Conservation (phyloP, 2,888 invertebrate genomes). For the Sesia apiformis region DNA sequence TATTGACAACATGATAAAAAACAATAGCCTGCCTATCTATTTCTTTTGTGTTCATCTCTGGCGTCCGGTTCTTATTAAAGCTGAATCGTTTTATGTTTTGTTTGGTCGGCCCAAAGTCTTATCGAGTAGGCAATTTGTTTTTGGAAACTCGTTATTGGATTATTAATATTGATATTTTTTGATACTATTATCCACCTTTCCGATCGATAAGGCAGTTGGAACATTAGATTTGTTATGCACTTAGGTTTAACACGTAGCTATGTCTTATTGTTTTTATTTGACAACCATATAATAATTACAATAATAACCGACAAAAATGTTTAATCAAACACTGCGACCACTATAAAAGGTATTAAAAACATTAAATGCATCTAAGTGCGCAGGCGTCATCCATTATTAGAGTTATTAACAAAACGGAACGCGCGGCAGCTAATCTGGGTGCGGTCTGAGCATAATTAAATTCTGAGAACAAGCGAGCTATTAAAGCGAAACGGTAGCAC, state of each 20-base stretch:
- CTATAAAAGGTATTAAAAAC: constrained; percentile 9
- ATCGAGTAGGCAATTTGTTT: constrained; percentile 72
- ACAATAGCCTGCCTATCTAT: constrained; percentile 68
- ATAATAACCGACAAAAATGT: too few relatives aligned
- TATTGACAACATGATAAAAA: constrained; percentile 75
- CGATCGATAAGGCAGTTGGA: neutral
- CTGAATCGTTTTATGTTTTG: constrained; percentile 58
- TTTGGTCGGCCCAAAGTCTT: constrained; percentile 48
- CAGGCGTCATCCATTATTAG: constrained; percentile 64
- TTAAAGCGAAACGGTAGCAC: constrained; percentile 72
- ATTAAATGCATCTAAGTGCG: constrained; percentile 34
- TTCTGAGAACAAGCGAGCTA: constrained; percentile 71
- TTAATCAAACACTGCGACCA: too few relatives aligned
- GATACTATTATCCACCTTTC: neutral
- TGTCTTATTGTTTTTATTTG: too few relatives aligned
- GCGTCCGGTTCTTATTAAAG: constrained; percentile 68
- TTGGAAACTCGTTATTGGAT: constrained; percentile 65
- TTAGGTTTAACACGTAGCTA: neutral
- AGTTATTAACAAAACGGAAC: constrained; percentile 70
- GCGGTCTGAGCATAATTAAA: constrained; percentile 64
- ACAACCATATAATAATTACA: too few relatives aligned
- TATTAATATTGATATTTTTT: constrained; percentile 51
- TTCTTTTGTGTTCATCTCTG: constrained; percentile 72
- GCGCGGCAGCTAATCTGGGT: constrained; percentile 63
- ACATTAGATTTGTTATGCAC: neutral